Evolutionary conservation across 2,888 invertebrate species (phyloP).

Genomic region (Watsonalla binaria): DNA sequence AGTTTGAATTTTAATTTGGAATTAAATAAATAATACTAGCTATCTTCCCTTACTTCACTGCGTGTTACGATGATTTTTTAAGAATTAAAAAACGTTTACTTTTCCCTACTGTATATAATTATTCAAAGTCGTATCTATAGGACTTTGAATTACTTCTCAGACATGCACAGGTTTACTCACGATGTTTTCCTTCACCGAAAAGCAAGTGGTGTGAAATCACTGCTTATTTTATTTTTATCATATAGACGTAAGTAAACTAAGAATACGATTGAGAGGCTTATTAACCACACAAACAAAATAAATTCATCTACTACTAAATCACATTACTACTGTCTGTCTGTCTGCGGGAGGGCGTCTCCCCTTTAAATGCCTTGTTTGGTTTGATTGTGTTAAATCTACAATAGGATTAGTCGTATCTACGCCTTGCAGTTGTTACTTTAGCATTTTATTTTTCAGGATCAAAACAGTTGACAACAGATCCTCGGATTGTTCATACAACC

Average conservation of each 20-base stretch:
- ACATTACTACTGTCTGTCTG: background rate
- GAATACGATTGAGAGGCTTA: background rate
- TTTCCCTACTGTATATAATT: too few species aligned
- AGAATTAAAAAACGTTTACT: too few species aligned
- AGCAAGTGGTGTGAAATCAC: too few species aligned
- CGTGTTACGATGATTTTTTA: too few species aligned
- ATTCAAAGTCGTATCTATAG: too few species aligned
- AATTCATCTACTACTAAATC: background rate
- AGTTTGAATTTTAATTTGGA: too few species aligned
- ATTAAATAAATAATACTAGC: too few species aligned
- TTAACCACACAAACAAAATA: background rate
- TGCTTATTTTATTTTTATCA: too few species aligned
- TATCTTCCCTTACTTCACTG: too few species aligned
- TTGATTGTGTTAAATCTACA: constrained; percentile 40
- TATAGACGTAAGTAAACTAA: background rate
- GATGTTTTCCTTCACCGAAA: too few species aligned
- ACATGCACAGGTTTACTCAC: too few species aligned
- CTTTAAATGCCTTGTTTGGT: constrained; percentile 22
- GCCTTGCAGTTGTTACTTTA: background rate
- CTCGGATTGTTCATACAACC: background rate
- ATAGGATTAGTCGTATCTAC: constrained; percentile 17
- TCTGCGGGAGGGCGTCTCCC: background rate
- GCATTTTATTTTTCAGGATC: background rate
- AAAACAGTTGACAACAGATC: background rate
- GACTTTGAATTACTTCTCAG: too few species aligned